phyloP scores from a whole-genome alignment of 37 sponge, comb jelly and placozoan species.

The Beroe forskalii region DNA sequence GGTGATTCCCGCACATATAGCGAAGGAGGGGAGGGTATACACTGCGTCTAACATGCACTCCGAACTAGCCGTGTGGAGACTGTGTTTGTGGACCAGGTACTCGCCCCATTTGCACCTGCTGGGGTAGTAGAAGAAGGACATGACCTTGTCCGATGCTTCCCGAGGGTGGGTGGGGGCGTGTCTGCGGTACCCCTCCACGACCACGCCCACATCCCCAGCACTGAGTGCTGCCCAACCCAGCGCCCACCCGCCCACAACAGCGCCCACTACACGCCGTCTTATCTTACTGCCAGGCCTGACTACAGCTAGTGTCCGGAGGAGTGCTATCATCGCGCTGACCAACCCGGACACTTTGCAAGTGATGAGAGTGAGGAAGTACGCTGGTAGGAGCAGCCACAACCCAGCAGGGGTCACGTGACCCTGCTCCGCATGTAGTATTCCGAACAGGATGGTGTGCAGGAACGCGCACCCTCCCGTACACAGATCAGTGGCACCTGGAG shows the following conservation, averaged over 20 bases:
- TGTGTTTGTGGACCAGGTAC: background rate
- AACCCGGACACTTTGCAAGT: background rate
- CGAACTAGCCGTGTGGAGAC: background rate
- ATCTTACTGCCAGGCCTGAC: no score
- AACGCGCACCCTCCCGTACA: background rate
- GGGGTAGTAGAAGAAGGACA: background rate
- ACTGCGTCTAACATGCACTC: background rate
- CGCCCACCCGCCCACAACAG: no score
- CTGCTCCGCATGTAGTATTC: background rate
- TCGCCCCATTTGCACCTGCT: background rate
- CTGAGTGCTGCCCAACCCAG: background rate
- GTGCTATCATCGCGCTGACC: background rate
- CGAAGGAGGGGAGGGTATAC: background rate
- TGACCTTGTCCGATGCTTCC: background rate
- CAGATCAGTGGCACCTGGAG: background rate
- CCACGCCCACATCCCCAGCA: background rate
- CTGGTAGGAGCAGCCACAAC: background rate
- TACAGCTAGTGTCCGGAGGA: no score
- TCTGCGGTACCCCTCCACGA: background rate
- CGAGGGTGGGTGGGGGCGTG: background rate
- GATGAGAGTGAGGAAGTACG: background rate
- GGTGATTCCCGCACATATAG: background rate
- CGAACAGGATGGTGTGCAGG: background rate
- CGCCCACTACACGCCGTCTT: no score
- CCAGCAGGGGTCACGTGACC: background rate